Conservation (phyloP, 2,113 vertebrate species). For the Chunga burmeisteri region DNA sequence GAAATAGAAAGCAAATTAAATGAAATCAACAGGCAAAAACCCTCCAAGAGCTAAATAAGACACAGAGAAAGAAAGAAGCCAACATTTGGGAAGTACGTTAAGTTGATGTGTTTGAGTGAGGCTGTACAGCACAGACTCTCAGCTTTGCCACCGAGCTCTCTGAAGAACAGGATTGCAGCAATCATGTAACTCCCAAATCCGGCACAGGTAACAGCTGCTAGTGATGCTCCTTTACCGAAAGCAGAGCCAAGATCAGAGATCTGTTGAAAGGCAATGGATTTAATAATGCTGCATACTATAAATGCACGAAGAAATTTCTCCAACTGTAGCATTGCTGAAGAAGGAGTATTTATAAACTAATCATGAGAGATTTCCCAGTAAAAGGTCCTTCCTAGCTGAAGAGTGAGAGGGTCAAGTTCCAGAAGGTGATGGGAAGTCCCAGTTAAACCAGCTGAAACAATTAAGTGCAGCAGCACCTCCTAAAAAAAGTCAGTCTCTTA, state of each 20-base stretch:
- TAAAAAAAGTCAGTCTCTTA: neutral
- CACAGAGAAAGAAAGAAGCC: neutral
- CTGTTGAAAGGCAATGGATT: neutral
- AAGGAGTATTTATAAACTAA: neutral
- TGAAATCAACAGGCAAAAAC: neutral
- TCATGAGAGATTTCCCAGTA: neutral
- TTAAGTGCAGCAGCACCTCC: neutral
- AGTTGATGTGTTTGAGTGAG: neutral
- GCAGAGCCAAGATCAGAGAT: neutral
- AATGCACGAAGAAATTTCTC: neutral
- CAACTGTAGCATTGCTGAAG: neutral
- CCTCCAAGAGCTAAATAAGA: neutral
- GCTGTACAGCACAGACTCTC: neutral
- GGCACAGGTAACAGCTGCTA: neutral
- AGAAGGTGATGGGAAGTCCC: neutral
- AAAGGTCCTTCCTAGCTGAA: neutral
- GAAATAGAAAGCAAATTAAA: neutral
- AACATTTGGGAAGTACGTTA: neutral
- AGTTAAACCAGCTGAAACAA: neutral
- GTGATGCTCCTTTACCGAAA: neutral
- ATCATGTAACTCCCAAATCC: neutral
- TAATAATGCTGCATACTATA: neutral
- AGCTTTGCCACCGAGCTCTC: neutral
- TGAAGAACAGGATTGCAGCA: neutral
- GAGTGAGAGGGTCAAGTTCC: neutral